Conservation (phyloP, 2,113 vertebrate genomes). For the Excalfactoria chinensis region DNA sequence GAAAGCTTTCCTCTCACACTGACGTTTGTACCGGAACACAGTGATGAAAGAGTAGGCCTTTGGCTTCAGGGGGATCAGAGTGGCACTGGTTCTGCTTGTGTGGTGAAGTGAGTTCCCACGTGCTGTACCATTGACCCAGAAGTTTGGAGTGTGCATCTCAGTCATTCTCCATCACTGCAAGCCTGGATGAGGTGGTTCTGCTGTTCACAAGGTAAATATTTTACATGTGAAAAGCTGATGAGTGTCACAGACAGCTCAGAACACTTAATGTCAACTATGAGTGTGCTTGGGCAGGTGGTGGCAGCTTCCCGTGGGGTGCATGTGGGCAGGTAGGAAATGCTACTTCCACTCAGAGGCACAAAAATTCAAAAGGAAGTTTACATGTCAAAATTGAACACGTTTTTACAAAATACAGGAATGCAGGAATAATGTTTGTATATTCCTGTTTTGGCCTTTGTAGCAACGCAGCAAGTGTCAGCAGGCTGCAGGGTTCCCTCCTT, state of each 20-base stretch:
- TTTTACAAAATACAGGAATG: neutral
- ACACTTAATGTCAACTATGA: neutral
- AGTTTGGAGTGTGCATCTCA: neutral
- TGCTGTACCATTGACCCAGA: neutral
- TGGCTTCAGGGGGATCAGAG: neutral
- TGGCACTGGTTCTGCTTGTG: neutral
- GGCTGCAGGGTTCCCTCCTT: neutral
- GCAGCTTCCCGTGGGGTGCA: rapidly evolving
- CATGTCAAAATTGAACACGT: neutral
- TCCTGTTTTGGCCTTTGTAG: neutral
- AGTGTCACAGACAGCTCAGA: neutral
- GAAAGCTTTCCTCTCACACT: neutral
- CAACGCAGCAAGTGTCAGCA: neutral
- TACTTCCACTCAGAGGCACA: neutral
- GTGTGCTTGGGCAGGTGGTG: neutral
- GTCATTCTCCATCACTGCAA: neutral
- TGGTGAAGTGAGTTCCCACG: neutral
- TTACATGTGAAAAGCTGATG: neutral
- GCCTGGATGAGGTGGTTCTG: slow-evolving; percentile 14
- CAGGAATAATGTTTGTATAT: neutral
- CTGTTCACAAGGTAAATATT: slow-evolving; percentile 1
- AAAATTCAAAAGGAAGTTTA: neutral
- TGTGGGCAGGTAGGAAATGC: neutral
- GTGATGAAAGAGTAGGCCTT: neutral
- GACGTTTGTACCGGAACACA: neutral